Percentiles rank a stretch among this genome's conserved stretches.
These are phyloP conservation scores for Scartelaos histophorus DNA, from an alignment of 2,113 vertebrate genomes.

Conservation along the genomic window DNA sequence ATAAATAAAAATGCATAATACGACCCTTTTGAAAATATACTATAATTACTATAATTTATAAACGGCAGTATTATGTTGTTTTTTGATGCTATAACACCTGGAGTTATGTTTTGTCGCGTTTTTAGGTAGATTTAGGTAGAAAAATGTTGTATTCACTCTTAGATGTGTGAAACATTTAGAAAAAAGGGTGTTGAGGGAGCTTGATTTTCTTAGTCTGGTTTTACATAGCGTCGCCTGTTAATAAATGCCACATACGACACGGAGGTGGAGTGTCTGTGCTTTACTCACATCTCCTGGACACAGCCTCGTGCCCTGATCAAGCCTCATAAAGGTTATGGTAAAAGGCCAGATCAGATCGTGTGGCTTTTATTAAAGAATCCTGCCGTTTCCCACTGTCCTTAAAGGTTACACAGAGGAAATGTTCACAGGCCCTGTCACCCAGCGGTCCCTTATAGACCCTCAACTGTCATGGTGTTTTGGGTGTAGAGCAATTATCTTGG, in stretches of 20 bases:
- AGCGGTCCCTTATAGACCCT: not conserved
- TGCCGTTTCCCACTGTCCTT: constrained; percentile 19
- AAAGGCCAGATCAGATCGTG: constrained; percentile 32
- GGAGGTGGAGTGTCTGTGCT: constrained; percentile 16
- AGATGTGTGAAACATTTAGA: no score
- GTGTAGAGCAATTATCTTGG: not conserved
- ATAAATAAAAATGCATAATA: no score
- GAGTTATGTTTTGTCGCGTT: no score
- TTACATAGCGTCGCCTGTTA: not conserved
- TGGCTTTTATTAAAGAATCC: constrained; percentile 34
- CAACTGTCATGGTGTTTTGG: not conserved
- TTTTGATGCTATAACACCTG: no score
- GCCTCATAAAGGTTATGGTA: constrained; percentile 21
- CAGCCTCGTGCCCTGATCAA: constrained; percentile 29
- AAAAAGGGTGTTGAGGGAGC: not conserved
- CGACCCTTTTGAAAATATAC: no score
- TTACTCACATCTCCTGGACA: constrained; percentile 50
- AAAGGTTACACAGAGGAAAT: constrained; percentile 49
- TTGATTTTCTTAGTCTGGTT: not conserved
- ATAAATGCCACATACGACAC: constrained; percentile 15
- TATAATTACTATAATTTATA: no score
- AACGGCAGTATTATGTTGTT: no score
- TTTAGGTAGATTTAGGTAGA: no score
- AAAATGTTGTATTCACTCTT: no score
- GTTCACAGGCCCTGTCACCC: constrained; percentile 4